phyloP scores from a whole-genome alignment of 2,797 vertebrate species.

The Myotis myotis region DNA sequence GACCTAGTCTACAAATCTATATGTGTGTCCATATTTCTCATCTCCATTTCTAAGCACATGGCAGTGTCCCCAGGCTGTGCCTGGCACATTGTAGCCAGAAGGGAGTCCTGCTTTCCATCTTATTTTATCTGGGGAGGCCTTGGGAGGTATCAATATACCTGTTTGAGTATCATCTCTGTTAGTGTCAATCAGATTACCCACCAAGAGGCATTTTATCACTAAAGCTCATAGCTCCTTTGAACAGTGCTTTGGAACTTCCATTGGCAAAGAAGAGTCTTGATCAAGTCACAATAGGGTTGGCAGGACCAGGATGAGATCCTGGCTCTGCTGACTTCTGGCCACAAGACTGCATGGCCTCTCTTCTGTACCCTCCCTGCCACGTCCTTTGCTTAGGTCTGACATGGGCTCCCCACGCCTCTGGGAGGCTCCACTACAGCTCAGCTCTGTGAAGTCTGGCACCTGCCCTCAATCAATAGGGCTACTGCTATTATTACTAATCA shows the following conservation, averaged over 20 bases:
- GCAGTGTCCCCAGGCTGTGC: too few relatives aligned
- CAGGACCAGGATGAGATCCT: background rate
- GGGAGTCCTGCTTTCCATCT: background rate
- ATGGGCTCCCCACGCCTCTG: accelerated
- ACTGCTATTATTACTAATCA: background rate
- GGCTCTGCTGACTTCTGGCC: background rate
- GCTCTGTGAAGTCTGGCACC: background rate
- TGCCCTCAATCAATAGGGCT: background rate
- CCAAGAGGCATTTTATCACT: background rate
- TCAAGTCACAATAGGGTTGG: accelerated
- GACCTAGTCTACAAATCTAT: background rate
- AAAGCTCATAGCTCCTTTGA: background rate
- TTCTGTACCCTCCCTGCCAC: accelerated
- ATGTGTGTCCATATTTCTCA: accelerated
- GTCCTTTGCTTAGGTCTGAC: background rate
- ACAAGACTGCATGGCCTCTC: accelerated
- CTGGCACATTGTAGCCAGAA: too few relatives aligned
- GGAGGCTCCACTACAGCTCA: accelerated
- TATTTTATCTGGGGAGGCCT: background rate
- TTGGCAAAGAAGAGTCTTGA: background rate
- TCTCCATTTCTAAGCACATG: background rate
- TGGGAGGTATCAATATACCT: background rate
- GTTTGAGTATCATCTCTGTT: background rate
- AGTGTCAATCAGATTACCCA: background rate
- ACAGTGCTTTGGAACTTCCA: background rate